A percentile compares a stretch with the other conserved stretches of the same genome.
Conservation (phyloP, 2,113 vertebrate species). For the Pteronura brasiliensis region DNA sequence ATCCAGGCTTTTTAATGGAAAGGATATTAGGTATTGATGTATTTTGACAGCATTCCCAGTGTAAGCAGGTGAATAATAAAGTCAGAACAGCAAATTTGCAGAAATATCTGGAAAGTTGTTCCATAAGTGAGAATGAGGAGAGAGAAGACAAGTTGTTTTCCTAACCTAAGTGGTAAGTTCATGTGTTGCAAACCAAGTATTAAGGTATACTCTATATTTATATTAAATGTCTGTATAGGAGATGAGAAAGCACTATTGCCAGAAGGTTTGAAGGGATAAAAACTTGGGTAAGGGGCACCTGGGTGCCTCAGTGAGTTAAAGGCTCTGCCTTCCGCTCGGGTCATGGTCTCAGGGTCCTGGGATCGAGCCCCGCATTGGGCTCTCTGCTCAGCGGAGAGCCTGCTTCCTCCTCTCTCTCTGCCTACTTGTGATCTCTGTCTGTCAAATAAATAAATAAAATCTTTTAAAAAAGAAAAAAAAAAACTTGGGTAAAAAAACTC, state of each 20-base stretch:
- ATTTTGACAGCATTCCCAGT: neutral
- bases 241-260: neutral
- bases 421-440: too few relatives aligned
- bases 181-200: neutral
- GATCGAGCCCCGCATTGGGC: too few relatives aligned
- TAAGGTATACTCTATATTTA: neutral
- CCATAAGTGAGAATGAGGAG: neutral
- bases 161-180: constrained; percentile 26
- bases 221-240: neutral
- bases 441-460: too few relatives aligned
- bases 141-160: constrained; percentile 9
- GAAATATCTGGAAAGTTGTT: neutral
- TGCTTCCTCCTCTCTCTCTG: too few relatives aligned
- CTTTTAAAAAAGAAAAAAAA: too few relatives aligned
- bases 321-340: too few relatives aligned
- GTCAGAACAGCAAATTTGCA: neutral
- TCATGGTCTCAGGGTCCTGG: too few relatives aligned
- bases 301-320: too few relatives aligned
- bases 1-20: neutral
- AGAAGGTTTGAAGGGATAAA: neutral
- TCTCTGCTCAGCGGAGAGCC: too few relatives aligned
- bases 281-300: neutral
- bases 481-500: neutral
- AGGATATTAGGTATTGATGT: neutral
- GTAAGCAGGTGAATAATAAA: neutral